These are phyloP conservation scores for Orthochromis malagaraziensis DNA, from an alignment of 2,113 vertebrate genomes.

Conservation along the genomic window DNA sequence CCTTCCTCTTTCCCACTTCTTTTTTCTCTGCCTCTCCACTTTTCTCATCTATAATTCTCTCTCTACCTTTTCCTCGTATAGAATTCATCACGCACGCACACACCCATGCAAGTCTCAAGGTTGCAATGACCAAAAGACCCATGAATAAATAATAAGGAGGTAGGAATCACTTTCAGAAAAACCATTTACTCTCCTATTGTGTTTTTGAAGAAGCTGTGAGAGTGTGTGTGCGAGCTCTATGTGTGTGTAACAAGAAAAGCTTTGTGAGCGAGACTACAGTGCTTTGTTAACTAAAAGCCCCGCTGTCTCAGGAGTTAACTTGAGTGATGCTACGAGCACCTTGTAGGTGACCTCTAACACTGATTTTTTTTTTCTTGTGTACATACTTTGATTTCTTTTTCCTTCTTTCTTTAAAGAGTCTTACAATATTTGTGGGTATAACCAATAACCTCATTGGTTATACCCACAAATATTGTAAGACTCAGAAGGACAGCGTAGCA, in stretches of 20 bases:
- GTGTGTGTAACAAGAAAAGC: conserved; percentile 42
- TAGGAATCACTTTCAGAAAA: conserved; percentile 76
- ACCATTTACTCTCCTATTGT: conserved; percentile 75
- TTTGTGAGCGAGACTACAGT: conserved; percentile 42
- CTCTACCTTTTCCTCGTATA: conserved; percentile 38
- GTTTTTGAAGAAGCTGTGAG: conserved; percentile 58
- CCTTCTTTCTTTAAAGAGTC: not conserved
- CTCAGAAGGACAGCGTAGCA: not conserved
- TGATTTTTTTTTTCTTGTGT: not conserved
- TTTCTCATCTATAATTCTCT: conserved; percentile 41
- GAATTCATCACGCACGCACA: conserved; percentile 31
- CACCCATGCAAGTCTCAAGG: conserved; percentile 63
- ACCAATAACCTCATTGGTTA: not conserved
- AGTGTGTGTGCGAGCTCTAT: not conserved
- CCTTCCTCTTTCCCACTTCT: not conserved
- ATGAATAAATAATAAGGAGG: conserved; percentile 78
- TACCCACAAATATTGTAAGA: no score
- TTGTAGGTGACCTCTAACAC: conserved; percentile 46
- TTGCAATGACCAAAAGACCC: conserved; percentile 75
- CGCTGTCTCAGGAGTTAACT: conserved; percentile 39
- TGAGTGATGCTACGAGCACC: conserved; percentile 37
- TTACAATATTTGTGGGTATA: not conserved
- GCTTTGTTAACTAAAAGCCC: conserved; percentile 60
- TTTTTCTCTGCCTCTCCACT: conserved; percentile 36
- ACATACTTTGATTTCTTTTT: not conserved